A percentile compares a stretch with the other conserved stretches of the same genome.
These are phyloP conservation scores for Phyllostomus hastatus DNA, from an alignment of 2,113 vertebrate species.

Conservation along the genomic window DNA sequence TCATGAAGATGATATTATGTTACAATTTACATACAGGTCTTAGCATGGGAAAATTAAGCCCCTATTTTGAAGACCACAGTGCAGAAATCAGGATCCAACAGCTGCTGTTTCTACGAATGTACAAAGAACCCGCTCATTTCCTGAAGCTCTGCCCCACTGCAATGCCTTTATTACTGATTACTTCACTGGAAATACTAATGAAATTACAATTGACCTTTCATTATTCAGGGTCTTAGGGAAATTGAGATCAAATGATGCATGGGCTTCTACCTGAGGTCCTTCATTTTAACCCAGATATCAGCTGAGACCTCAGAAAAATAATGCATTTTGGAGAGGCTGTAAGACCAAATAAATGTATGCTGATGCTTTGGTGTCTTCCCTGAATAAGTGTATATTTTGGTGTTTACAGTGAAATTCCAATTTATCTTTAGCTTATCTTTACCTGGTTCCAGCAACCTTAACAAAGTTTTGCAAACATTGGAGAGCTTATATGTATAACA, in stretches of 20 bases:
- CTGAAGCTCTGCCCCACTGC: not conserved
- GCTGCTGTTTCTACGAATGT: not conserved
- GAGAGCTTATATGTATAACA: not conserved
- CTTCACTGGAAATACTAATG: not conserved
- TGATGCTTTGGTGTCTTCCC: not conserved
- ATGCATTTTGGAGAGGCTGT: not conserved
- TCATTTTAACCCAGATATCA: not conserved
- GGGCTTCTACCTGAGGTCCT: not conserved
- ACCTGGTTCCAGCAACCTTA: not conserved
- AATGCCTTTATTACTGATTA: not conserved
- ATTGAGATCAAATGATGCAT: not conserved
- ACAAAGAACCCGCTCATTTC: not conserved
- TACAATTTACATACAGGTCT: conserved; percentile 15
- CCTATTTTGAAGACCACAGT: conserved; percentile 25
- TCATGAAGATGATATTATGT: conserved; percentile 13
- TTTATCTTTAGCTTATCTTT: not conserved
- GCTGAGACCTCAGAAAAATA: not conserved
- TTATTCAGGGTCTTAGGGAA: not conserved
- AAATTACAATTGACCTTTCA: not conserved
- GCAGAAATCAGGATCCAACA: not conserved
- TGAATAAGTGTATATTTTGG: not conserved
- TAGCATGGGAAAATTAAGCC: conserved; percentile 2
- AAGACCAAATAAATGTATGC: not conserved
- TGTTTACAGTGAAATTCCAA: not conserved
- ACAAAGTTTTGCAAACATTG: not conserved